These are phyloP conservation scores for Gobio occitaniae DNA, from an alignment of 2,797 vertebrate genomes.

Conservation along the genomic window DNA sequence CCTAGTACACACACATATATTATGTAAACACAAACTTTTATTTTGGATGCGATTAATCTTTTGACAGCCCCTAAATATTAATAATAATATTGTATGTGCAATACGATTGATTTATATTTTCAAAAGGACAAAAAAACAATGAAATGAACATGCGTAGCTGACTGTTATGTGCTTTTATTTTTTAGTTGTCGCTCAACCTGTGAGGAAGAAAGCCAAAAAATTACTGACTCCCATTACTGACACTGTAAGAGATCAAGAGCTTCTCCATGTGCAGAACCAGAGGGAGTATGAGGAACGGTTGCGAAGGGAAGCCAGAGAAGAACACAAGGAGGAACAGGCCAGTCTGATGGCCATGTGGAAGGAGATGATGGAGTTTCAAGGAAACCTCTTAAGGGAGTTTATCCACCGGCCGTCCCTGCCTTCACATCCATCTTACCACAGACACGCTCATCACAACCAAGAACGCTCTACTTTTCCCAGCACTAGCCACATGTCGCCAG, in stretches of 20 bases:
- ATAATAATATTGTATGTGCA: too few relatives aligned
- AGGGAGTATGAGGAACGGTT: constrained; percentile 28
- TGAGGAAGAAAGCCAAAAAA: constrained; percentile 28
- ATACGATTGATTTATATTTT: too few relatives aligned
- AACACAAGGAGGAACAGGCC: constrained; percentile 29
- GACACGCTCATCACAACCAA: constrained; percentile 6
- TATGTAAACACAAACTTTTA: too few relatives aligned
- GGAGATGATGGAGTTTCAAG: constrained; percentile 49
- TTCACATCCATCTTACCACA: constrained; percentile 12
- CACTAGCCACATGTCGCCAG: constrained; percentile 19
- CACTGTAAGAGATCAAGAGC: not conserved
- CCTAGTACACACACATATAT: too few relatives aligned
- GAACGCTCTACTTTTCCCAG: constrained; percentile 1
- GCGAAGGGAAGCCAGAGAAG: constrained; percentile 19
- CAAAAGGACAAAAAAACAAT: not conserved
- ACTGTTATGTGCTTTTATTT: not conserved
- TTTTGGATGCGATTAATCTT: too few relatives aligned
- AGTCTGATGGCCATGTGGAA: constrained; percentile 44
- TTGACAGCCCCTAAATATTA: too few relatives aligned
- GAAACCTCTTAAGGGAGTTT: constrained; percentile 39
- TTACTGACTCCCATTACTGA: not conserved
- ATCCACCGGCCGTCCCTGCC: constrained; percentile 6
- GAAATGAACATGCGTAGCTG: not conserved
- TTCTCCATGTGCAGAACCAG: constrained; percentile 4
- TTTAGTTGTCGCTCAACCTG: not conserved